Base-by-base conservation (phyloP, 2,797 vertebrate genomes). In the Macroramphosus scolopax region DNA sequence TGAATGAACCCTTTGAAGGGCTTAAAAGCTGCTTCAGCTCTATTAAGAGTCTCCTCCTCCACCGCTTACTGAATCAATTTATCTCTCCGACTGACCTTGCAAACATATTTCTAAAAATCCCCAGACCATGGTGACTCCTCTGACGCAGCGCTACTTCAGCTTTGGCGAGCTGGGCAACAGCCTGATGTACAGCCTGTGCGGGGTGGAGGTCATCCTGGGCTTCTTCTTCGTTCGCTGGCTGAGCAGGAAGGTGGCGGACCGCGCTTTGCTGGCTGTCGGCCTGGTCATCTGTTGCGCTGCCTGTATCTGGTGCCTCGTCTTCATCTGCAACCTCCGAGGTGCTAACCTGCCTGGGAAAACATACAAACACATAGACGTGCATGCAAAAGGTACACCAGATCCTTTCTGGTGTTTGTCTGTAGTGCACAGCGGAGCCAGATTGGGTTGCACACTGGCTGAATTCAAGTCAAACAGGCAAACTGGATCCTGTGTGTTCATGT, bases 151-250 rank as follows among this genome's bases (percentile, higher is more conserved):
- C 30, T 87, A 88, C 84, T 91, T 94, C 40, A 63, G 86, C 62
- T 92, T 93, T 3, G 84, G 84, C 1, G 92, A 94, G 80, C 84
- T 93, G 76, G 90, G 90, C 46, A 94, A 94, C 85, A 93, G 92
- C 44, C 79, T 92, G 74, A 92, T 94, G 89, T 94, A 94, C 85
- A 85, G 90, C 68, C 75, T 92, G 68, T 92, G 92, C n/a, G 92
- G 92, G 4, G 84, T 92, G 68, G 92, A 94, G 90, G 92, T 93
- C 78, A 91, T 94, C 70, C 62, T 80, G 57, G 90, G 92, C 47
- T 94, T 94, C 81, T 88, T 93, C 71, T 83, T 91, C 4, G 91
- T 94, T 44, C 92, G 89, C 65, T 87, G 88, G 87, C 86, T 94
- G 68, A 92, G 92, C 69, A 37, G 59, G n/a, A 84, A 72, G 51